phyloP scores from a whole-genome alignment of 2,888 invertebrate genomes.

The Thera britannica region DNA sequence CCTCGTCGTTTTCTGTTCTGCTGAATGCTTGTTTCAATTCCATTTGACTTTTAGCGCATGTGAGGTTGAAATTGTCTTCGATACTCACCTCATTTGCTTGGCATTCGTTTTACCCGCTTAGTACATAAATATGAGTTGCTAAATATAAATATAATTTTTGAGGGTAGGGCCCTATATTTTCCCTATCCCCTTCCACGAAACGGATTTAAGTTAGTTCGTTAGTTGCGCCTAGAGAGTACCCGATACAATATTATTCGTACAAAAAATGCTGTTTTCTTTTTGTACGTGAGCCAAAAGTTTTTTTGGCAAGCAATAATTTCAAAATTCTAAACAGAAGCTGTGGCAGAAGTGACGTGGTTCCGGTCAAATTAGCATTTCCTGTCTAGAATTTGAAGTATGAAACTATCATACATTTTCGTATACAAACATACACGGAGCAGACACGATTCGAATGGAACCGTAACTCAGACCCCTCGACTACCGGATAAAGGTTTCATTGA shows the following conservation, averaged over 20 bases:
- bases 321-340: not conserved
- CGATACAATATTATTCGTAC: not conserved
- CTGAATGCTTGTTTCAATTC: conserved; percentile 2
- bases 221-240: no score
- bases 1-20: conserved; percentile 2
- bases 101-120: no score
- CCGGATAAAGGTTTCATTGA: conserved; percentile 31
- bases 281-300: not conserved
- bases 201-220: no score
- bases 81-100: not conserved
- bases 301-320: conserved; percentile 2
- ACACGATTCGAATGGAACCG: not conserved
- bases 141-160: no score
- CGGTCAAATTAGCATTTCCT: conserved; percentile 2
- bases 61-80: not conserved
- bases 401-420: not conserved
- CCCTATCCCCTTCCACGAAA: no score
- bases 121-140: no score
- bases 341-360: not conserved
- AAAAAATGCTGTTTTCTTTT: not conserved
- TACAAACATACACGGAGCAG: not conserved
- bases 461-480: conserved; percentile 16
- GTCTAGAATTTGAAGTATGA: not conserved
- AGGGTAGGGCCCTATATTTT: no score
- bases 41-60: not conserved